Evolutionary conservation across 2,113 vertebrate species (phyloP).

Genomic region (Acanthisitta chloris): DNA sequence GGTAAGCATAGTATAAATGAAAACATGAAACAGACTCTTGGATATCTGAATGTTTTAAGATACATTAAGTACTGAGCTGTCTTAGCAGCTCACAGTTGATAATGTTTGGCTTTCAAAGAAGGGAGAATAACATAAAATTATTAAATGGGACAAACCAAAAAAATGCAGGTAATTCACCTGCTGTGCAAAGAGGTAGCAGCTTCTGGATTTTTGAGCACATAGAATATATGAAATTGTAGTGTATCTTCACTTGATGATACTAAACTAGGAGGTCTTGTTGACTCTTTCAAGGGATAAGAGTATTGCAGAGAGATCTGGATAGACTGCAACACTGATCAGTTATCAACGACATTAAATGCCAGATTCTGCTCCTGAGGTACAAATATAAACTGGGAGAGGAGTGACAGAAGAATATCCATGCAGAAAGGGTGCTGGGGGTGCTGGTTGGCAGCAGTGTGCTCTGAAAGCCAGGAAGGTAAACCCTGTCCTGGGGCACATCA

Average conservation of each 20-base stretch:
- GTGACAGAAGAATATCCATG: neutral
- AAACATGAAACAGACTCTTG: neutral
- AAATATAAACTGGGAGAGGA: neutral
- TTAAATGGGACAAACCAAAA: neutral
- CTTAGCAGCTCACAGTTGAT: neutral
- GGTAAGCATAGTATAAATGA: neutral
- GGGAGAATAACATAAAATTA: neutral
- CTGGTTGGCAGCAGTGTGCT: neutral
- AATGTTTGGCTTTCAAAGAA: neutral
- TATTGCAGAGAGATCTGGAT: neutral
- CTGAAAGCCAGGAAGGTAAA: neutral
- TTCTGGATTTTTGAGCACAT: neutral
- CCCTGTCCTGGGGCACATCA: neutral
- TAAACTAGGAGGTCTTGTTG: neutral
- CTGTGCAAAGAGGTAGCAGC: neutral
- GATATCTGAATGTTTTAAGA: neutral
- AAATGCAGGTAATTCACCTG: neutral
- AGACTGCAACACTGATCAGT: fast-evolving
- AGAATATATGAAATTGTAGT: neutral
- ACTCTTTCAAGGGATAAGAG: neutral
- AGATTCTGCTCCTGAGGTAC: neutral
- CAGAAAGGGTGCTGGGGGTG: neutral
- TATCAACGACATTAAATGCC: neutral
- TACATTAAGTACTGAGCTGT: neutral
- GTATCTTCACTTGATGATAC: neutral